Evolutionary conservation across 2,797 vertebrate genomes (phyloP), one percentile per base, ranked within the genome.

Genomic region (Pseudotriccus pelzelni): DNA sequence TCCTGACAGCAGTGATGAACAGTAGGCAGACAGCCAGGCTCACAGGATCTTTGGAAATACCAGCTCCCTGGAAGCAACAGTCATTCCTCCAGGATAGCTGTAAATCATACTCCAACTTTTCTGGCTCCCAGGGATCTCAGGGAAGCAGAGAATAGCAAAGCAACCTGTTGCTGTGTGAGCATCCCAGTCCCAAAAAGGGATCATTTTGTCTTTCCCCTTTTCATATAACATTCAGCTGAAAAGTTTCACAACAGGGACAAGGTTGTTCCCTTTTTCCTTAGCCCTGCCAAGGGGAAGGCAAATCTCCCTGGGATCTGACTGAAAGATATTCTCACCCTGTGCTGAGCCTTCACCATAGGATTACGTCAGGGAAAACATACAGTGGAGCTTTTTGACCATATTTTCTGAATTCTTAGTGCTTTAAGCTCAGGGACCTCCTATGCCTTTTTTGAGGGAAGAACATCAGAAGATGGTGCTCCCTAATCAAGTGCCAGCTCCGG

Each of bases 1-100:
- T 52, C 62, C 69, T 84, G 93, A 90, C 86, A 91, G 80, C 63
- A 52, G 74, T 52, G 88, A 85, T 74, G 77, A 91, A 80, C 91
- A 85, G 47, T 9, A 73, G 81, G n/a, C 77, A 93, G 72, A 4
- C 66, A 84, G 68, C 27, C 89, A 83, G 87, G 47, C 55, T 95
- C 83, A 13, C 47, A 44, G 46, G 43, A 52, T 53, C 83, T 76
- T 90, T 4, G 1, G 69, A 84, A 91, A 63, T 16, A 37, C n/a
- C 67, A 32, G 0, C 39, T 84, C 73, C 37, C 59, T 63, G 41
- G 55, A 41, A 63, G 50, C 14, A 3, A 8, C 15, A 3, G 20
- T 67, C 41, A 34, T 79, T 89, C 64, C 74, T 84, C 37, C 70
- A 60, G 81, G 63, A 82, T 12, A 78, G 52, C 63, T 67, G 41